Conservation (phyloP, 2,113 vertebrate genomes). For the Alligator mississippiensis region DNA sequence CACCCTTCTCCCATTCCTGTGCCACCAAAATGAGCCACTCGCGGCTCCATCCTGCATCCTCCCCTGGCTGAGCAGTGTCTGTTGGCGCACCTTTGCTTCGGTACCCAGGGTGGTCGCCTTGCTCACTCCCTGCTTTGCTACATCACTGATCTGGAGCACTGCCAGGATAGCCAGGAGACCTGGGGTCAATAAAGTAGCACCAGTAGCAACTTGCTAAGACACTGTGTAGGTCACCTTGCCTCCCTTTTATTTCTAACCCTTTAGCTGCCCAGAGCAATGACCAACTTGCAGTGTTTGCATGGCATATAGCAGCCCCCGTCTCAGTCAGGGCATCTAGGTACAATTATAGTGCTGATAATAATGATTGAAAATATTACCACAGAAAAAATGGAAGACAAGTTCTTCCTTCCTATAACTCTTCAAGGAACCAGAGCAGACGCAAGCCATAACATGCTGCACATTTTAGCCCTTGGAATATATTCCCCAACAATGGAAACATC, state of each 20-base stretch:
- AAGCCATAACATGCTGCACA: neutral
- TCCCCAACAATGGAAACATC: neutral
- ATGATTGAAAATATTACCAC: neutral
- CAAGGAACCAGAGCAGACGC: neutral
- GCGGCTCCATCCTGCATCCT: too few species aligned
- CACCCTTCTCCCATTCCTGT: too few species aligned
- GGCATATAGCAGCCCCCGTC: neutral
- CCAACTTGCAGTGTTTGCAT: neutral
- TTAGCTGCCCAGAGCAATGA: neutral
- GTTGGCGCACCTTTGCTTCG: too few species aligned
- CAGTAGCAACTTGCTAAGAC: too few species aligned
- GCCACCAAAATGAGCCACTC: too few species aligned
- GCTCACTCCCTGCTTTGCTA: too few species aligned
- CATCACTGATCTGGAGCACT: too few species aligned
- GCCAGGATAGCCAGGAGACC: too few species aligned
- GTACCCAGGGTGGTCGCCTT: too few species aligned
- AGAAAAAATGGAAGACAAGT: neutral
- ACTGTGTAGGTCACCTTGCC: neutral
- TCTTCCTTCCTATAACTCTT: neutral
- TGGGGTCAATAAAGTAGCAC: too few species aligned
- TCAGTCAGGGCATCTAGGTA: neutral
- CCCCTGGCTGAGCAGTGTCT: too few species aligned
- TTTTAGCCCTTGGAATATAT: neutral
- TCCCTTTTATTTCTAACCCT: neutral
- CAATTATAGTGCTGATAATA: neutral